phyloP scores from a whole-genome alignment of 35 echinoderm and acorn worm species.

The Lytechinus pictus region DNA sequence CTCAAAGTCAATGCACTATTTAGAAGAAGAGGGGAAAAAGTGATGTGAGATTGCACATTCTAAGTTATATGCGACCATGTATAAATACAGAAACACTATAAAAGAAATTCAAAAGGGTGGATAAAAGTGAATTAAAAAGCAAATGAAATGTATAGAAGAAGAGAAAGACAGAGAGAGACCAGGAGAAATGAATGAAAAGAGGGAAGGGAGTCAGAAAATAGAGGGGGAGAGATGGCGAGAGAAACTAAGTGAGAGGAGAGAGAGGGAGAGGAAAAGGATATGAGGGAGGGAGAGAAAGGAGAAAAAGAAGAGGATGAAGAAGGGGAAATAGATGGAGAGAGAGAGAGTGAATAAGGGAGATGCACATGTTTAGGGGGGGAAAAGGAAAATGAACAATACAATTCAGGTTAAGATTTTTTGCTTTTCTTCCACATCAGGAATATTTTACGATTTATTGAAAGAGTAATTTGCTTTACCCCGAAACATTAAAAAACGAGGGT shows the following conservation, averaged over 20 bases:
- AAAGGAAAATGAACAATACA: background rate
- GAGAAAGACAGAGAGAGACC: background rate
- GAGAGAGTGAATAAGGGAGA: background rate
- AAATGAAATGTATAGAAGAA: too few species aligned
- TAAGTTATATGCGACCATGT: background rate
- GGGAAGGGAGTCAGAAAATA: too few species aligned
- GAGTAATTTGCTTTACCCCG: too few species aligned
- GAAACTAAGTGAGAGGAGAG: background rate
- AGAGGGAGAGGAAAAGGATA: background rate
- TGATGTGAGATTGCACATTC: background rate
- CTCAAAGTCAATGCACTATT: background rate
- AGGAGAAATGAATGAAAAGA: background rate
- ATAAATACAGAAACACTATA: too few species aligned
- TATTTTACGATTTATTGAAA: too few species aligned
- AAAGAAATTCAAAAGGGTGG: too few species aligned
- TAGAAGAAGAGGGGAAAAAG: background rate
- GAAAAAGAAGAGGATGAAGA: background rate
- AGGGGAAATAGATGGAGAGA: background rate
- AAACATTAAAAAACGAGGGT: too few species aligned
- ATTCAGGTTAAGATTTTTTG: too few species aligned
- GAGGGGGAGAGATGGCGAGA: background rate
- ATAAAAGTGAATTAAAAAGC: too few species aligned
- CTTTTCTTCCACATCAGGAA: too few species aligned
- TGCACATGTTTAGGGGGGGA: background rate
- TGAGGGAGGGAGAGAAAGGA: background rate